Percentiles rank a stretch among this genome's conserved stretches.
These are phyloP conservation scores for Arizona elegans DNA, from an alignment of 2,113 vertebrate species.

Conservation along the genomic window DNA sequence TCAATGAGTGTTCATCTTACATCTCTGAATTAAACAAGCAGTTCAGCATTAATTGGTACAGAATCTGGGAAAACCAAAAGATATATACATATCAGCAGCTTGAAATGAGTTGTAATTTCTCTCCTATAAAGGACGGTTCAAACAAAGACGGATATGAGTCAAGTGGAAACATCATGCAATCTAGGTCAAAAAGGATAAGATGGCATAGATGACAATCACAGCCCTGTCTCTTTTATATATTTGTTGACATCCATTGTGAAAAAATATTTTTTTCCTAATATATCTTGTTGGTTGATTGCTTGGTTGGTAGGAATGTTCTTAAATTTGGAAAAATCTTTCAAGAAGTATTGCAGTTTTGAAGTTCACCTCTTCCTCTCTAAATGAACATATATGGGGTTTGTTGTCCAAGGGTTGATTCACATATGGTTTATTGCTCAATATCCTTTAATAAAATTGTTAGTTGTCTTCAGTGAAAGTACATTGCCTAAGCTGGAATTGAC, in stretches of 20 bases:
- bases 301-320: not conserved
- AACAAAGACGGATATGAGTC: not conserved
- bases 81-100: not conserved
- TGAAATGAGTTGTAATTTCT: not conserved
- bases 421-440: not conserved
- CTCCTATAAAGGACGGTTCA: not conserved
- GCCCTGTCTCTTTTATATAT: not conserved
- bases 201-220: not conserved
- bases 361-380: not conserved
- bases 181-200: not conserved
- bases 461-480: not conserved
- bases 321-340: not conserved
- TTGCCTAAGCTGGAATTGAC: not conserved
- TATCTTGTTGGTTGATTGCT: not conserved
- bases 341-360: not conserved
- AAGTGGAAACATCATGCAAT: not conserved
- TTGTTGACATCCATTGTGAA: not conserved
- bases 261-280: not conserved
- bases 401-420: not conserved
- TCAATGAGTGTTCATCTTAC: not conserved
- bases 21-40: not conserved
- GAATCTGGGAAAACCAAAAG: not conserved
- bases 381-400: not conserved
- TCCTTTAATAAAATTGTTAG: not conserved
- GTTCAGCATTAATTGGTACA: not conserved